These are phyloP conservation scores for Gobio occitaniae DNA, from an alignment of 2,797 vertebrate genomes.

Conservation along the genomic window DNA sequence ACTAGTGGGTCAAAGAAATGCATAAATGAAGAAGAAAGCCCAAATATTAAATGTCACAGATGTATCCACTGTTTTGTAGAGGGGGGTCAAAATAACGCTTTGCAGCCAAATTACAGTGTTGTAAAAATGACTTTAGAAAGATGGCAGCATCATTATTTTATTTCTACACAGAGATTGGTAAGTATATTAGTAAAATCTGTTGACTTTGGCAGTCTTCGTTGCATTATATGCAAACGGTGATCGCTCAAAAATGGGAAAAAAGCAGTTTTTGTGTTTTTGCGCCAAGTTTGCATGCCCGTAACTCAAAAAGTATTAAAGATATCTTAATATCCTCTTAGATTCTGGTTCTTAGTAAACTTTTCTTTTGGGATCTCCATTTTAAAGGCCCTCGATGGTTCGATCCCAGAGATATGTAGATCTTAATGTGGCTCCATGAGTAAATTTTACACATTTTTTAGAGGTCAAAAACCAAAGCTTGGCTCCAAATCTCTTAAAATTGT, in stretches of 20 bases:
- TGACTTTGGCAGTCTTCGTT: neutral
- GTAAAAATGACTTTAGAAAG: neutral
- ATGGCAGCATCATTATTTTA: neutral
- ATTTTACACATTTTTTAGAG: neutral
- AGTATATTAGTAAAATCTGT: neutral
- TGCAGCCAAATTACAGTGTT: neutral
- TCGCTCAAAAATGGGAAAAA: neutral
- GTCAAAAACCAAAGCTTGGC: too few relatives aligned
- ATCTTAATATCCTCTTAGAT: neutral
- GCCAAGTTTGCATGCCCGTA: neutral
- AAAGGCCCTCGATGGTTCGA: neutral
- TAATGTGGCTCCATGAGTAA: neutral
- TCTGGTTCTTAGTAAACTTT: neutral
- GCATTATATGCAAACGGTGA: neutral
- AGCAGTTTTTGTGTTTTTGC: neutral
- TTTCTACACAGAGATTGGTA: neutral
- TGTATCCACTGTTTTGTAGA: neutral
- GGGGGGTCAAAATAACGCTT: neutral
- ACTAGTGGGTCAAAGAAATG: neutral
- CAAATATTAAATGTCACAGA: neutral
- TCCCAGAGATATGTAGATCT: neutral
- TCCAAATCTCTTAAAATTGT: neutral
- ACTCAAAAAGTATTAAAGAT: neutral
- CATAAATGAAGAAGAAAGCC: neutral
- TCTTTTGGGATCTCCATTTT: neutral